Evolutionary conservation across 1,140 invertebrate genomes (phyloP), one percentile per base, ranked within the genome.

Genomic region (Ceratina australensis): DNA sequence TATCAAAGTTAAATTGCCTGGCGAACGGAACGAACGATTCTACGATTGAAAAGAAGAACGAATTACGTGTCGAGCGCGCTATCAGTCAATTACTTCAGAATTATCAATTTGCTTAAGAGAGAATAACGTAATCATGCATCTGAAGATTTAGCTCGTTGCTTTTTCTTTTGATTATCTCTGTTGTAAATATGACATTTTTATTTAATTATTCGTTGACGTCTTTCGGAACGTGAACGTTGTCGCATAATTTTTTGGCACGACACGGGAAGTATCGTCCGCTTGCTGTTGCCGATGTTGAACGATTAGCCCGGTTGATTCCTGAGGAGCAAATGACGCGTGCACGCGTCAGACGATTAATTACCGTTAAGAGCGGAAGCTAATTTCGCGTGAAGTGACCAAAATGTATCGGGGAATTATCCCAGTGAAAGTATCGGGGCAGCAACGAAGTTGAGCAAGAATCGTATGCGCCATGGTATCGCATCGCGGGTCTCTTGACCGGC

Each of bases 211-310:
- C 18, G 64, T 66, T 12, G 3, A 15, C 64, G 16, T 67, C 12
- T 47, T 28, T 28, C 20, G 20, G 10, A 22, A 24, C 22, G 33
- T 24, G 3, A 8, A 24, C 49, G 66, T 61, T 69, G 81, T 72
- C 81, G 77, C 77, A 65, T 77, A 84, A 75, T 52, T 84, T 84
- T 49, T 84, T 75, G 61, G 76, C 52, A 76, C 72, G 61, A 81
- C 77, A 83, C 74, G 47, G 12, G 16, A 18, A 16, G 0, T 5
- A 20, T 12, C 47, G 5, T 42, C 13, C 61, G 49, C 28, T 24
- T 18, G 8, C 7, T 13, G 50, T 33, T 26, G 13, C 0, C 10
- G 22, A 7, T 47, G 22, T 33, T 56, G 50, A 64, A 64, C 28
- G 16, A 26, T 52, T 59, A 56, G 26, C 28, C 47, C 52, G 52